Conservation (phyloP, 2,113 vertebrate genomes). For the Trematocara unimaculatum region DNA sequence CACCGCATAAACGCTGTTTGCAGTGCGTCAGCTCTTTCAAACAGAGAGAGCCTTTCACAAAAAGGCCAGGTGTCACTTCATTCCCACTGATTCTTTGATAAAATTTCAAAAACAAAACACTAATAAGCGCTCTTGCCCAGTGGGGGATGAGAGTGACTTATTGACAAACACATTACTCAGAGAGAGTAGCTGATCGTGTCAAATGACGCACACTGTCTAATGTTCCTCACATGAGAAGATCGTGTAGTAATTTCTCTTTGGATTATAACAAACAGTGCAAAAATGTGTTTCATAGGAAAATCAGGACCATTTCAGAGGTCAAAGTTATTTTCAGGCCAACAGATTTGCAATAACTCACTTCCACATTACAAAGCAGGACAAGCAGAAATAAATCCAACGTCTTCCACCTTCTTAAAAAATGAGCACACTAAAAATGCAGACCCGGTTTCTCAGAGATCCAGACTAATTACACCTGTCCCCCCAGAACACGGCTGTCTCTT, state of each 20-base stretch:
- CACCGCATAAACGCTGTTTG: constrained; percentile 7
- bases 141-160: not conserved
- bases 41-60: not conserved
- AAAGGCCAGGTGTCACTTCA: not conserved
- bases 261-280: not conserved
- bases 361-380: not conserved
- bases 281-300: not conserved
- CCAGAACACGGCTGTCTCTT: constrained; percentile 1
- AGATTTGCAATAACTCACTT: not conserved
- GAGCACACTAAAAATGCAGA: not conserved
- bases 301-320: not conserved
- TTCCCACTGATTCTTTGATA: constrained; percentile 15
- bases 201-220: not conserved
- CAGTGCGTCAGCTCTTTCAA: not conserved
- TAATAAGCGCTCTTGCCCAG: not conserved
- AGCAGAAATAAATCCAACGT: not conserved
- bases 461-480: constrained; percentile 41
- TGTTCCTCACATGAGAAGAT: not conserved
- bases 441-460: not conserved
- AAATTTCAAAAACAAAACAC: not conserved
- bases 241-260: not conserved
- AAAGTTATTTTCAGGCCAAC: not conserved
- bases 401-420: not conserved
- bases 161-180: not conserved
- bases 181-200: not conserved